These are phyloP conservation scores for Lacerta viridis DNA, from an alignment of 2,797 vertebrate species.

Conservation along the genomic window DNA sequence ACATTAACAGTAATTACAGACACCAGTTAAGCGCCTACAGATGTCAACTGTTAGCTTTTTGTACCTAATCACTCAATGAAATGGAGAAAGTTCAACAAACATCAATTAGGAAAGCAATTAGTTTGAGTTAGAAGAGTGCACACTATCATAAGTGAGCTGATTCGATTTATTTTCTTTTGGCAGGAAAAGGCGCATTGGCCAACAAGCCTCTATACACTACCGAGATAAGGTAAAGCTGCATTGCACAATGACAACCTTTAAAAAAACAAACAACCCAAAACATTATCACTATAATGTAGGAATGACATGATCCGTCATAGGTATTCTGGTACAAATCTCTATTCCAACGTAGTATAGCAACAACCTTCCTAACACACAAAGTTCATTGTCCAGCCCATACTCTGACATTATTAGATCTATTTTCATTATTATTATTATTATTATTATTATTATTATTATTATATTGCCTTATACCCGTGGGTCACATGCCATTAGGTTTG, in stretches of 20 bases:
- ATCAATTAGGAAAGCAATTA: conserved; percentile 90
- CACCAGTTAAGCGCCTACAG: conserved; percentile 91
- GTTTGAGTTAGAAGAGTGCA: conserved; percentile 88
- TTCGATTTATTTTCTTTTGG: conserved; percentile 89
- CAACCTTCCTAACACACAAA: no score
- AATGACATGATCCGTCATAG: background rate
- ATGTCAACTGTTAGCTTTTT: conserved; percentile 90
- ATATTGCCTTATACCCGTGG: no score
- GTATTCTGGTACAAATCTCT: no score
- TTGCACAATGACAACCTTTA: conserved; percentile 69
- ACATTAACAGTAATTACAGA: conserved; percentile 95
- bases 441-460: no score
- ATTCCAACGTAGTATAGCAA: no score
- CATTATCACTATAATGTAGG: background rate
- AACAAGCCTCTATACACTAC: conserved; percentile 78
- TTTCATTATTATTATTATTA: no score
- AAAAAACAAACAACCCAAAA: no score
- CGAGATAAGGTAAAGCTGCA: conserved; percentile 83
- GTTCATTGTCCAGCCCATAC: no score
- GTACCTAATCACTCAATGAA: conserved; percentile 91
- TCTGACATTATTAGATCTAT: no score
- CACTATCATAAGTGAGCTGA: conserved; percentile 87
- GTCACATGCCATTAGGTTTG: no score
- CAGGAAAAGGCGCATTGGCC: conserved; percentile 80
- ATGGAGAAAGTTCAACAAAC: conserved; percentile 92